These are phyloP conservation scores for Stichopus horrens DNA, from an alignment of 53 echinoderm and acorn worm species.

Conservation along the genomic window DNA sequence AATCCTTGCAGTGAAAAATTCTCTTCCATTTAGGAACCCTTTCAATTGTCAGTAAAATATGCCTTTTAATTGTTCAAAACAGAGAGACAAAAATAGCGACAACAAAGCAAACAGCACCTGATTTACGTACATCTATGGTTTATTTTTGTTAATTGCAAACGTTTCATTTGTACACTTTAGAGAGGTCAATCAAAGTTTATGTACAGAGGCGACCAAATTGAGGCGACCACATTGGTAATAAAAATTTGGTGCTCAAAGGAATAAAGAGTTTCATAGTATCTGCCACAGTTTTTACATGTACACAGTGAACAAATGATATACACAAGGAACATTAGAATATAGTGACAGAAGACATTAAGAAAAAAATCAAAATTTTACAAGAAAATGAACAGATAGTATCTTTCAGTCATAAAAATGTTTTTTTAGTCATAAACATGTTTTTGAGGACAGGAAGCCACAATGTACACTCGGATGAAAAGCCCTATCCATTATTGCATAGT, in stretches of 20 bases:
- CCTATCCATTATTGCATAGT: no score
- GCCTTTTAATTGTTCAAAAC: no score
- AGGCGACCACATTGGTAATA: slow-evolving; percentile 16
- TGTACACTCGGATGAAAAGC: background rate
- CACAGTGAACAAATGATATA: slow-evolving; percentile 19
- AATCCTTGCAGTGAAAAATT: no score
- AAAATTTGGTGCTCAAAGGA: slow-evolving; percentile 8
- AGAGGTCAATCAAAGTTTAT: slow-evolving; percentile 14
- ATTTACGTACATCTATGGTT: slow-evolving; percentile 33
- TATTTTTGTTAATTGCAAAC: slow-evolving; percentile 21
- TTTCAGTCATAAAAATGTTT: no score
- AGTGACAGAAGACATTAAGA: background rate
- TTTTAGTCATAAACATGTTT: background rate
- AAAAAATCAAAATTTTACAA: no score
- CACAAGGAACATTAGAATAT: background rate
- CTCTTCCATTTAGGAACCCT: no score
- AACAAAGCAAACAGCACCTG: no score
- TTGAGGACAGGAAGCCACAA: background rate
- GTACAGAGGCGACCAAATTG: slow-evolving; percentile 25
- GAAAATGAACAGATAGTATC: no score
- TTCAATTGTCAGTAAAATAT: no score
- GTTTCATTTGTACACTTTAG: slow-evolving; percentile 18
- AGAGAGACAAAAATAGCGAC: background rate
- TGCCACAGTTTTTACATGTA: slow-evolving; percentile 3
- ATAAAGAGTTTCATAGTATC: background rate